These are phyloP conservation scores for Apamea crenata DNA, from an alignment of 2,888 invertebrate genomes.

Conservation along the genomic window DNA sequence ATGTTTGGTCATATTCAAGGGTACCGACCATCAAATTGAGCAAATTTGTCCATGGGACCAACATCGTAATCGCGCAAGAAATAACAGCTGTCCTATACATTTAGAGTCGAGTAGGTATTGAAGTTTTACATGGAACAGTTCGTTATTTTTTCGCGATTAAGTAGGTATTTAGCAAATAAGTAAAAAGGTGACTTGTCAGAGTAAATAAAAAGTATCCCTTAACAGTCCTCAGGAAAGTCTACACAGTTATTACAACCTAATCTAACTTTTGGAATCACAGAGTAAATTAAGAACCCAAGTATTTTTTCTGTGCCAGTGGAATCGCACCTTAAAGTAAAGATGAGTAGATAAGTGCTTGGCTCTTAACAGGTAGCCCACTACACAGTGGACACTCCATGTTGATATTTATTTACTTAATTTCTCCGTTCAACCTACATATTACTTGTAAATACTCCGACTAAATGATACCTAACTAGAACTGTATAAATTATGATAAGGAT, in stretches of 20 bases:
- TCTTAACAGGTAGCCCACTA: constrained; percentile 64
- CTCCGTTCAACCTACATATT: constrained; percentile 14
- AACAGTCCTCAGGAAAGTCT: neutral
- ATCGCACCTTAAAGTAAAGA: constrained; percentile 41
- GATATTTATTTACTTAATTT: constrained; percentile 29
- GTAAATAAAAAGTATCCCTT: neutral
- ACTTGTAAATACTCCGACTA: neutral
- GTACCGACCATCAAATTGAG: neutral
- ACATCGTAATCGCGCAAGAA: neutral
- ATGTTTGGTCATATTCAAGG: neutral
- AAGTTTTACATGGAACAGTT: neutral
- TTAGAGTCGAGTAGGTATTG: neutral
- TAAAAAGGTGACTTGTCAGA: neutral
- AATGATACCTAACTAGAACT: neutral
- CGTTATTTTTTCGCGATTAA: neutral
- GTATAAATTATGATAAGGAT: constrained; percentile 3
- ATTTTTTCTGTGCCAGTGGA: neutral
- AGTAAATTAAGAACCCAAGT: too few species aligned
- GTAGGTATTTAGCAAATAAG: neutral
- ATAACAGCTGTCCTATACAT: neutral
- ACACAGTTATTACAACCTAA: neutral
- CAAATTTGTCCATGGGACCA: neutral
- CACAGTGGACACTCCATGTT: constrained; percentile 28
- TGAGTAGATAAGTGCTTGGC: constrained; percentile 61
- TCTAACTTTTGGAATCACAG: too few species aligned